Evolutionary conservation across 23 tunicate genomes (phyloP).

Genomic region (Trididemnum miniatum): DNA sequence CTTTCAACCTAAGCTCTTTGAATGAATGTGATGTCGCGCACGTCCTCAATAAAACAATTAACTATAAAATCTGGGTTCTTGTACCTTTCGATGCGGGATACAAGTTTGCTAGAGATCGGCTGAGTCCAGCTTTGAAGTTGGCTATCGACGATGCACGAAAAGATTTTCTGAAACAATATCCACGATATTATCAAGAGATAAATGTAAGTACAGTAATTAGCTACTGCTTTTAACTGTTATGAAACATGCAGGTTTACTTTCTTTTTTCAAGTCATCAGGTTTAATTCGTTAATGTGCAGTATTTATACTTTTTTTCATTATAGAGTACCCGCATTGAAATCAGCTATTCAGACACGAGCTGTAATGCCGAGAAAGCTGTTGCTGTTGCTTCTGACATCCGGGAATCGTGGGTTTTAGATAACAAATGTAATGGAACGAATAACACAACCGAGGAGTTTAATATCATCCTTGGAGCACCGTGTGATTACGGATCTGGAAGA

Average conservation of each 20-base stretch:
- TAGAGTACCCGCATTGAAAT: slow-evolving; percentile 20
- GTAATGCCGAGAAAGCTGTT: slow-evolving; percentile 56
- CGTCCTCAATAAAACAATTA: not conserved
- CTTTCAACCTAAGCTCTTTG: no score
- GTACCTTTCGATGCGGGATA: slow-evolving; percentile 39
- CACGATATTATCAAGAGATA: no score
- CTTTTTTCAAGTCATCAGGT: no score
- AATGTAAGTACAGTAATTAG: no score
- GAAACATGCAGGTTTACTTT: not conserved
- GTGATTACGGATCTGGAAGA: slow-evolving; percentile 70
- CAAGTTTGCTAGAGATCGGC: slow-evolving; percentile 31
- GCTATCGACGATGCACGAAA: slow-evolving; percentile 30
- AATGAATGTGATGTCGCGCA: no score
- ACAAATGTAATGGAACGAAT: slow-evolving; percentile 12
- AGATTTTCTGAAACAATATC: no score
- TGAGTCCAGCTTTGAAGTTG: slow-evolving; percentile 33
- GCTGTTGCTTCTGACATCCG: slow-evolving; percentile 53
- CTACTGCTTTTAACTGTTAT: not conserved
- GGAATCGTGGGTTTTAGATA: slow-evolving; percentile 25
- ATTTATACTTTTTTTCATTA: no score
- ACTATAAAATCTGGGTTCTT: slow-evolving; percentile 42
- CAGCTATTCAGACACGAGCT: slow-evolving; percentile 36
- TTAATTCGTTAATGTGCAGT: no score
- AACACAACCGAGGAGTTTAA: slow-evolving; percentile 16
- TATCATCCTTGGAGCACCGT: slow-evolving; percentile 64